Conservation (phyloP, 2,113 vertebrate genomes). For the Stigmatopora argus region DNA sequence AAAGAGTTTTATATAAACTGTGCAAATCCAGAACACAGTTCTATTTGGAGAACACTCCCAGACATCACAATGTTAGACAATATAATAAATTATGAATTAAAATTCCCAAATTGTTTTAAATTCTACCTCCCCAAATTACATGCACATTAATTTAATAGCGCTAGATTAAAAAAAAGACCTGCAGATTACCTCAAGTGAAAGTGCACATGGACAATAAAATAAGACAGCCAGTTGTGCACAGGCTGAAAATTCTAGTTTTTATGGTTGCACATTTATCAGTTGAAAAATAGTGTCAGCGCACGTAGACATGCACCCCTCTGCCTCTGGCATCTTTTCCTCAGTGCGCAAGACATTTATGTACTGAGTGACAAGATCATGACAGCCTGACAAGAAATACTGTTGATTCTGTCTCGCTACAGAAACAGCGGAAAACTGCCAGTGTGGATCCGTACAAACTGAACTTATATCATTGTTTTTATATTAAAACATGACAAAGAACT, state of each 20-base stretch:
- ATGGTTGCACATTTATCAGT: not conserved
- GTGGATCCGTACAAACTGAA: conserved; percentile 55
- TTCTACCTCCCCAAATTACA: not conserved
- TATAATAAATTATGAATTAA: not conserved
- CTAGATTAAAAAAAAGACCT: not conserved
- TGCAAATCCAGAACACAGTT: conserved; percentile 9
- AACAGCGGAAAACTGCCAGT: conserved; percentile 45
- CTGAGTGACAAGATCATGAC: conserved; percentile 72
- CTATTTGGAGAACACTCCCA: not conserved
- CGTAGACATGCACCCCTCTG: conserved; percentile 29
- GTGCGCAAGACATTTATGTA: conserved; percentile 54
- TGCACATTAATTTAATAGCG: not conserved
- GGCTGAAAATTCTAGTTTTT: not conserved
- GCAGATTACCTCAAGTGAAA: not conserved
- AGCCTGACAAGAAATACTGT: conserved; percentile 51
- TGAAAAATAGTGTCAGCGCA: conserved; percentile 35
- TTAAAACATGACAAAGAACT: conserved; percentile 40
- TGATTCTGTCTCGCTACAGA: conserved; percentile 47
- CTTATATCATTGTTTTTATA: conserved; percentile 22
- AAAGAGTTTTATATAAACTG: not conserved
- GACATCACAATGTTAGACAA: not conserved
- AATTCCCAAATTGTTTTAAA: not conserved
- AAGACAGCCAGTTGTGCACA: not conserved
- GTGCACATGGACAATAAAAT: not conserved
- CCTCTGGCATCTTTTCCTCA: conserved; percentile 50